phyloP scores from a whole-genome alignment of 2,888 invertebrate genomes.

The Luperina nickerlii region DNA sequence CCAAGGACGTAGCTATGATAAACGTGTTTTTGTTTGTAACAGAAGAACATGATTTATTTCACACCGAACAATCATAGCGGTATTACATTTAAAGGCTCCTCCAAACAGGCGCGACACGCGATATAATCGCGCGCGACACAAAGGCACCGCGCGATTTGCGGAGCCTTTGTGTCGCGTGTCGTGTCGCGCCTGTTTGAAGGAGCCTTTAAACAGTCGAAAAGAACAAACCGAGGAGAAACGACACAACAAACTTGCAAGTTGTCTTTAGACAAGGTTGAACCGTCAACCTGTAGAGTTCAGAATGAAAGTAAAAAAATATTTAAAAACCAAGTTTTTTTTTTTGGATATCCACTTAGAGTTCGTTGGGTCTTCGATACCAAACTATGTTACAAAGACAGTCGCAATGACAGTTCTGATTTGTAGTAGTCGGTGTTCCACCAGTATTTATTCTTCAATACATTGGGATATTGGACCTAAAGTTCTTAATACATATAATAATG shows the following conservation, averaged over 20 bases:
- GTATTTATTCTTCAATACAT: neutral
- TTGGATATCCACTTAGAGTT: neutral
- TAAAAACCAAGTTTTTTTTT: neutral
- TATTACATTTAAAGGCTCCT: slow-evolving; percentile 9
- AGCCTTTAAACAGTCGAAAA: neutral
- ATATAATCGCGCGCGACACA: too few species aligned
- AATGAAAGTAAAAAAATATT: neutral
- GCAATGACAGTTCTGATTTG: neutral
- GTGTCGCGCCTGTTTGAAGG: too few species aligned
- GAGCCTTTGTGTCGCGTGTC: too few species aligned
- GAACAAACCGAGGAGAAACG: neutral
- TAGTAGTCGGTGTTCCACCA: neutral
- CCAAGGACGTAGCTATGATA: slow-evolving; percentile 24
- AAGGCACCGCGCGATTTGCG: too few species aligned
- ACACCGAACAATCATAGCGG: neutral
- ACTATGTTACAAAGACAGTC: neutral
- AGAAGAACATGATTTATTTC: slow-evolving; percentile 31
- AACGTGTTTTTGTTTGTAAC: slow-evolving; percentile 44
- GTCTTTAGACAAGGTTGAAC: neutral
- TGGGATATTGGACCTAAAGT: neutral
- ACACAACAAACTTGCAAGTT: neutral
- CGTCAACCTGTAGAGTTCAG: neutral
- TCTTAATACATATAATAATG: neutral
- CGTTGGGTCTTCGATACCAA: neutral
- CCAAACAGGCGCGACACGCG: too few species aligned